Percentiles rank a stretch among this genome's conserved stretches.
Conservation (phyloP, 2,797 vertebrate genomes). For the Tokudaia muenninki region DNA sequence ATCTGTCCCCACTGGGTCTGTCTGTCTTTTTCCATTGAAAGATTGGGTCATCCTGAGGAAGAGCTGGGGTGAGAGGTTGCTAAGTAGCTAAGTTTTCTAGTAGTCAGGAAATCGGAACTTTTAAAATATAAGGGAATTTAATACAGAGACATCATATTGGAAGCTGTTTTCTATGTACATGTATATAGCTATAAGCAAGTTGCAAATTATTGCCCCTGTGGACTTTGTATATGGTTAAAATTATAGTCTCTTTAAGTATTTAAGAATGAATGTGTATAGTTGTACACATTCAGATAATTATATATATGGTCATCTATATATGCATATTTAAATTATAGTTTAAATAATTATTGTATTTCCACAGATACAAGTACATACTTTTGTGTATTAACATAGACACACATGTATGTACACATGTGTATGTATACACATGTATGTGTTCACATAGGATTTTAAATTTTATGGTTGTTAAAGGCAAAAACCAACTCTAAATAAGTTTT, state of each 20-base stretch:
- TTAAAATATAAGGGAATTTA: conserved; percentile 33
- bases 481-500: background rate
- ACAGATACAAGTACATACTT: background rate
- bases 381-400: conserved; percentile 33
- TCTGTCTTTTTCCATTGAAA: conserved; percentile 33
- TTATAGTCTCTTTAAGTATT: conserved; percentile 48
- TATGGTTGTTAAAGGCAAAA: conserved; percentile 30
- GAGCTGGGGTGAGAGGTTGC: background rate
- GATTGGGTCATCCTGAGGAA: conserved; percentile 50
- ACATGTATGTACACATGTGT: background rate
- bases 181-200: background rate
- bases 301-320: background rate
- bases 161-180: conserved; percentile 39
- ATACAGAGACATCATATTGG: conserved; percentile 22
- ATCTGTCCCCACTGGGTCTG: conserved; percentile 1
- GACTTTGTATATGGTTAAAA: conserved; percentile 36
- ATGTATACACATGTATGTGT: background rate
- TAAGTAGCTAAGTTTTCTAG: conserved; percentile 26
- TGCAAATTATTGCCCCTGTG: background rate
- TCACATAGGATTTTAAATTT: conserved; percentile 23
- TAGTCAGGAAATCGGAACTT: conserved; percentile 39
- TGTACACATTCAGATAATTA: conserved; percentile 30
- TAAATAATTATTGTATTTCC: background rate
- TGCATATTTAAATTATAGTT: background rate
- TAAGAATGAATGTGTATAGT: background rate